Base-by-base conservation (phyloP, 2,888 invertebrate species). In the Caenorhabditis japonica region DNA sequence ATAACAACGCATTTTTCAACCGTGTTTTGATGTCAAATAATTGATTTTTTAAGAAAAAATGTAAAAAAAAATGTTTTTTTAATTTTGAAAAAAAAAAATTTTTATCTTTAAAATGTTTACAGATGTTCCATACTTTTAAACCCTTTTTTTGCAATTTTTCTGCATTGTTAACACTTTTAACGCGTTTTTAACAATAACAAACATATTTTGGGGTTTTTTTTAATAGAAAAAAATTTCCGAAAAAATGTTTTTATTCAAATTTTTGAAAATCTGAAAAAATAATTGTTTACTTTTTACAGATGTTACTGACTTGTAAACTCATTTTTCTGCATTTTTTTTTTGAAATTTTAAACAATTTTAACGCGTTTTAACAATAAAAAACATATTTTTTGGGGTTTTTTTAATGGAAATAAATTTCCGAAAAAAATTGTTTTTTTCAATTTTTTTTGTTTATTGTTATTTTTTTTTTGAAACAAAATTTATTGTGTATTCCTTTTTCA, bases 381-480 rank as follows among this genome's bases (percentile, higher is more conserved):
- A 19, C 17, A 43, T 43, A 13, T n/a, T n/a, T n/a, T n/a, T n/a
- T n/a, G n/a, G n/a, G n/a, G 43, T n/a, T 23, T 7, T 38, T 8
- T 15, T 12, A 30, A 21, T 19, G 17, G n/a, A 43, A 41, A 53
- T 13, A 38, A 39, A 13, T 53, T 53, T 39, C 17, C 25, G n/a
- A 34, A 34, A 10, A 13, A 17, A 38, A 39, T 94, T 19, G 25
- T 44, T 34, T 43, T 34, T 51, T 30, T 3, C 3, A n/a, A 36
- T n/a, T 36, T 36, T 36, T 36, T 36, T 36, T 36, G 15, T 38
- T 38, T 38, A n/a, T 15, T n/a, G 15, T 38, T 4, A 13, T 38
- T 38, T 38, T 38, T 38, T 38, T 13, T n/a, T 4, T 25, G 25
- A 34, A 19, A 8, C n/a, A n/a, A n/a, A n/a, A n/a, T n/a, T 33